Conservation (phyloP, 2,888 invertebrate genomes). For the Spodoptera exigua region DNA sequence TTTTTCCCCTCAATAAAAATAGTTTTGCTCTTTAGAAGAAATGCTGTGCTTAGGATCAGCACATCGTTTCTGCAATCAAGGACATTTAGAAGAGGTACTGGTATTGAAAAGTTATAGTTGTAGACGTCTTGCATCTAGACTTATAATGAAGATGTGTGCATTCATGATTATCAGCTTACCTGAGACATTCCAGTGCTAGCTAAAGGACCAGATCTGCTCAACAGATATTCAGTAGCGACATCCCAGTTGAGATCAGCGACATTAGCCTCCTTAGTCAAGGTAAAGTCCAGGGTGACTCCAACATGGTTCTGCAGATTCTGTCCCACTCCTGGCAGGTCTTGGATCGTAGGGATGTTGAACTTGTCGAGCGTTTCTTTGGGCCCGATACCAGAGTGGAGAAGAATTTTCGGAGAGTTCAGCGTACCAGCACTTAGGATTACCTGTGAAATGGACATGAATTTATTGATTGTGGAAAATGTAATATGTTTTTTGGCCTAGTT, state of each 20-base stretch:
- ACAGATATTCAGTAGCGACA: conserved; percentile 89
- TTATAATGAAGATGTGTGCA: too few species aligned
- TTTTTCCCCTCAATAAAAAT: too few species aligned
- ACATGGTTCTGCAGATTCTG: conserved; percentile 92
- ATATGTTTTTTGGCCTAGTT: background rate
- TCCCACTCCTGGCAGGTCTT: conserved; percentile 91
- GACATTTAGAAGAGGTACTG: too few species aligned
- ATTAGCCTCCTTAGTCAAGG: conserved; percentile 85
- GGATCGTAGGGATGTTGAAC: conserved; percentile 89
- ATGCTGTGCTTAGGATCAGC: too few species aligned
- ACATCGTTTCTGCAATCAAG: too few species aligned
- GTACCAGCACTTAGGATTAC: conserved; percentile 91
- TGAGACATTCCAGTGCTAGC: conserved; percentile 91
- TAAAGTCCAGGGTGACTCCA: conserved; percentile 89
- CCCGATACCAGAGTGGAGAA: conserved; percentile 91
- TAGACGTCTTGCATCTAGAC: too few species aligned
- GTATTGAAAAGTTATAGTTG: too few species aligned
- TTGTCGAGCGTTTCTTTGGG: conserved; percentile 89
- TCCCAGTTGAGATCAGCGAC: conserved; percentile 90
- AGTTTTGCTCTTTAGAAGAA: too few species aligned
- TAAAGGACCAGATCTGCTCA: conserved; percentile 90
- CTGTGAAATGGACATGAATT: conserved; percentile 62
- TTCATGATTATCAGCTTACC: conserved; percentile 67
- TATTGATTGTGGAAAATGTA: background rate
- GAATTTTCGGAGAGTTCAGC: conserved; percentile 91